These are phyloP conservation scores for Apogon hyalosoma DNA, from an alignment of 2,797 vertebrate genomes.

Conservation along the genomic window DNA sequence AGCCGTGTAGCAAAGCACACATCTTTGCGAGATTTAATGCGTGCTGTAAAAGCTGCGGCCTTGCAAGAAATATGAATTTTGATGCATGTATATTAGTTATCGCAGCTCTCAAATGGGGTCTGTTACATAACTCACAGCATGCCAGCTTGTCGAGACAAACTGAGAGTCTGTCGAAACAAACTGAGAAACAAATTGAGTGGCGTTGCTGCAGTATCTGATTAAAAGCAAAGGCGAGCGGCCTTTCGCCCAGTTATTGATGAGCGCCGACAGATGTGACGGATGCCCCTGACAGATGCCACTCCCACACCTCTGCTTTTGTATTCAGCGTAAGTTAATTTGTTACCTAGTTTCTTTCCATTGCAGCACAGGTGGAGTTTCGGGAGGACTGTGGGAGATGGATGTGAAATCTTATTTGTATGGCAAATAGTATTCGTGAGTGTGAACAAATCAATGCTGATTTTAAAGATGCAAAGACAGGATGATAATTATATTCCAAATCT, in stretches of 20 bases:
- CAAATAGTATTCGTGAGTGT: slow-evolving; percentile 14
- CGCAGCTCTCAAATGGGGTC: slow-evolving; percentile 61
- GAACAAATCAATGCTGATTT: slow-evolving; percentile 46
- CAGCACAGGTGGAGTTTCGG: slow-evolving; percentile 14
- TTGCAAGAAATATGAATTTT: slow-evolving; percentile 70
- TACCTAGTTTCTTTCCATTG: slow-evolving; percentile 15
- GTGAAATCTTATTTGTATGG: slow-evolving; percentile 32
- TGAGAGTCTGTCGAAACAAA: slow-evolving; percentile 62
- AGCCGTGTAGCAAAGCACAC: slow-evolving; percentile 61
- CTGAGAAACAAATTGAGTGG: slow-evolving; percentile 69
- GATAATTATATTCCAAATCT: slow-evolving; percentile 27
- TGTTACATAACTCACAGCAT: slow-evolving; percentile 73
- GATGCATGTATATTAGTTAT: slow-evolving; percentile 73
- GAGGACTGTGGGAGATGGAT: background rate
- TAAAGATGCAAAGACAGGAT: slow-evolving; percentile 33
- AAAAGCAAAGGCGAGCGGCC: slow-evolving; percentile 65
- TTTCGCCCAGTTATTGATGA: slow-evolving; percentile 73
- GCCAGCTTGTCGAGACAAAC: slow-evolving; percentile 59
- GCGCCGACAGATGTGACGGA: slow-evolving; percentile 67
- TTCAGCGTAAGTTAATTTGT: slow-evolving; percentile 33
- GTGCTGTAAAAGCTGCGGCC: slow-evolving; percentile 71
- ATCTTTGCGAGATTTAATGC: slow-evolving; percentile 77
- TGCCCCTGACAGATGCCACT: slow-evolving; percentile 44
- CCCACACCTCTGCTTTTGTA: slow-evolving; percentile 35
- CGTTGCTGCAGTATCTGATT: slow-evolving; percentile 70